Conservation (phyloP, 2,113 vertebrate species). For the Erpornis zantholeuca region DNA sequence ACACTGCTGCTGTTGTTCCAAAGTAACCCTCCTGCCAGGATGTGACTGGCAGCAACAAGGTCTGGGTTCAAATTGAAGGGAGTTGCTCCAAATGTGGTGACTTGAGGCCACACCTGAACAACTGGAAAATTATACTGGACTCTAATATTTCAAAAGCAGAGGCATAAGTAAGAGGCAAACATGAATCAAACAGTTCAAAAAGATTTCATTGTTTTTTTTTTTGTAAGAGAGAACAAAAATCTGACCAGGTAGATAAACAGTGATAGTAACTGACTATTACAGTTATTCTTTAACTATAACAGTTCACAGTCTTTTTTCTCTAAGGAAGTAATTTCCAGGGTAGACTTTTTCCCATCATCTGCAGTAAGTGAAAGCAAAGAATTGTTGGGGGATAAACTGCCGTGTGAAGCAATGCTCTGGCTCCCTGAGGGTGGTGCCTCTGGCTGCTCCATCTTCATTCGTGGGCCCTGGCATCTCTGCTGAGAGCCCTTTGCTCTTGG, state of each 20-base stretch:
- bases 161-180: background rate
- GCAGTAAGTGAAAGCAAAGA: background rate
- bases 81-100: background rate
- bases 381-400: background rate
- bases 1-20: background rate
- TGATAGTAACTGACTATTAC: background rate
- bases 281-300: background rate
- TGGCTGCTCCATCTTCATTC: background rate
- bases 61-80: background rate
- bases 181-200: background rate
- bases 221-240: background rate
- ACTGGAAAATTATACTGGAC: background rate
- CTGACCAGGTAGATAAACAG: background rate
- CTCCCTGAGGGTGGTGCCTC: background rate
- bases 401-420: background rate
- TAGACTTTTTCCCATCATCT: background rate
- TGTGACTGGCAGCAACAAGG: background rate
- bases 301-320: background rate
- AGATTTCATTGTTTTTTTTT: background rate
- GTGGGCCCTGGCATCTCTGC: background rate
- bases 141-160: background rate
- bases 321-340: background rate
- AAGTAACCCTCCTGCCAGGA: background rate
- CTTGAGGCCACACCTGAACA: background rate
- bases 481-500: fast-evolving